Evolutionary conservation across 2,888 invertebrate genomes (phyloP).

Genomic region (Chalcis sispes): DNA sequence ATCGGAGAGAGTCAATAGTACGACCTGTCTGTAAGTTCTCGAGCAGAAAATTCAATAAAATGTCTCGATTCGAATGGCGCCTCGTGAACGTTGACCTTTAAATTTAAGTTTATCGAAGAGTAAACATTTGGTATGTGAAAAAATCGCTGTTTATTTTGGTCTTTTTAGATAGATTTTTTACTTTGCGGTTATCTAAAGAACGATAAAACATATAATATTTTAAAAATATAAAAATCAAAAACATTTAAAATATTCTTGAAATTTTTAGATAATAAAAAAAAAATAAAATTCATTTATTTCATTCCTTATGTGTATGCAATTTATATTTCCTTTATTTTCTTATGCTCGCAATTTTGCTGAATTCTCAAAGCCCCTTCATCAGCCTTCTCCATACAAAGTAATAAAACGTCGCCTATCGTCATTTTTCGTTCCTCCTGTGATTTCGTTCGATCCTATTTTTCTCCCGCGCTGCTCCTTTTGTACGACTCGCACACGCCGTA

Average conservation of each 20-base stretch:
- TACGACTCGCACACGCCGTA: background rate
- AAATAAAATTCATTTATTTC: too few relatives aligned
- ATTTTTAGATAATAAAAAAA: too few relatives aligned
- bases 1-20: conserved; percentile 69
- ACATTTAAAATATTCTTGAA: too few relatives aligned
- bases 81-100: conserved; percentile 50
- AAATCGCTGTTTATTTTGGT: too few relatives aligned
- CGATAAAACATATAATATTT: too few relatives aligned
- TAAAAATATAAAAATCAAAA: too few relatives aligned
- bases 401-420: conserved; percentile 8
- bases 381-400: background rate
- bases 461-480: conserved; percentile 9
- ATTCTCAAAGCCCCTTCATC: background rate
- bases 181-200: too few relatives aligned
- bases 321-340: too few relatives aligned
- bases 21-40: conserved; percentile 70
- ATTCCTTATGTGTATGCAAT: too few relatives aligned
- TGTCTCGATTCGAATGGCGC: conserved; percentile 68
- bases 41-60: conserved; percentile 72
- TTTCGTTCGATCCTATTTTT: conserved; percentile 38
- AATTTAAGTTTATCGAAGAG: conserved; percentile 39
- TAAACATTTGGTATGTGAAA: too few relatives aligned
- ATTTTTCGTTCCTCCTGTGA: conserved; percentile 20
- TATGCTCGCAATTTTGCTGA: conserved; percentile 36
- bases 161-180: too few relatives aligned